Conservation (phyloP, 2,797 vertebrate species). For the Philypnodon macrostomus region DNA sequence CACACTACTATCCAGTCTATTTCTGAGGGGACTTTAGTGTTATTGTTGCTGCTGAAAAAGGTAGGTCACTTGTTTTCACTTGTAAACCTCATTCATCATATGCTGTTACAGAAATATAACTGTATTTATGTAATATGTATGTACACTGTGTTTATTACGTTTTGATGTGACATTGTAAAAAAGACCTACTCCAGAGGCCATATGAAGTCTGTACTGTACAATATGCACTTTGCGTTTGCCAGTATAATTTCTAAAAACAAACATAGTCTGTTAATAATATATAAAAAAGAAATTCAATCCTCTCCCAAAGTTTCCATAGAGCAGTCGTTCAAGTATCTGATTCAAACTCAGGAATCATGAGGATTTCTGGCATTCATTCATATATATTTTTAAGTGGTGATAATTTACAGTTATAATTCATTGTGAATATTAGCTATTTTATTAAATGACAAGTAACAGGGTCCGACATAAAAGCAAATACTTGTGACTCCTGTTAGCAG, state of each 20-base stretch:
- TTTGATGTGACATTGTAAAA: conserved; percentile 33
- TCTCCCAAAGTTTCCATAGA: conserved; percentile 28
- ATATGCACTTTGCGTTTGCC: conserved; percentile 69
- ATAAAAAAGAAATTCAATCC: neutral
- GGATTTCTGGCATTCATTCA: conserved; percentile 54
- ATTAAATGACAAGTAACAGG: conserved; percentile 33
- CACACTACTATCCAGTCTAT: conserved; percentile 9
- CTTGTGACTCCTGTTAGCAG: conserved; percentile 34
- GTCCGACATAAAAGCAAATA: conserved; percentile 36
- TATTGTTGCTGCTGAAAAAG: conserved; percentile 55
- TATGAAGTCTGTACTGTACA: conserved; percentile 71
- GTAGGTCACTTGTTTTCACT: conserved; percentile 28
- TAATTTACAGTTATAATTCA: conserved; percentile 27
- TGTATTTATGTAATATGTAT: conserved; percentile 23
- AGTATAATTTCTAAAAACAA: conserved; percentile 57
- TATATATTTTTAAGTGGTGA: conserved; percentile 32
- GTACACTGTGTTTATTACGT: conserved; percentile 39
- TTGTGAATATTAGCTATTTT: conserved; percentile 54
- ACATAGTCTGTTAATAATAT: conserved; percentile 32
- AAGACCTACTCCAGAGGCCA: conserved; percentile 61
- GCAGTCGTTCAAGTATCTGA: conserved; percentile 50
- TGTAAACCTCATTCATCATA: conserved; percentile 51
- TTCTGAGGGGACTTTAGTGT: conserved; percentile 34
- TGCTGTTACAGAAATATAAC: conserved; percentile 35
- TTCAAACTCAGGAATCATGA: conserved; percentile 52